Evolutionary conservation across 2,113 vertebrate genomes (phyloP), one percentile per base, ranked within the genome.

Genomic region (Scytalopus superciliaris): DNA sequence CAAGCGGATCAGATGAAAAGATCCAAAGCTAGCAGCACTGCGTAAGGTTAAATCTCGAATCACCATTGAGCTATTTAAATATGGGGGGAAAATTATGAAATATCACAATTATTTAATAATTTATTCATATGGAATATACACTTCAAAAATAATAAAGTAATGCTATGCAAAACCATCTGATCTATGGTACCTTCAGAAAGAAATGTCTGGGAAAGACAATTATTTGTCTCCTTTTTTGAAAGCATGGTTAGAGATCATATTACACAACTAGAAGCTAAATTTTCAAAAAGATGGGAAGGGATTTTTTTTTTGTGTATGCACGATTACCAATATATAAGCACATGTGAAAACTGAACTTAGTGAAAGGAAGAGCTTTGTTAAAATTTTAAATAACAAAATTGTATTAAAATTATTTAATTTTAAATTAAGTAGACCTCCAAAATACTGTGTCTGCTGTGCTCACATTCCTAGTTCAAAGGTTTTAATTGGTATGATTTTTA

Each of bases 21-120:
- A 98, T 89, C 98, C 98, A 97, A 98, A 98, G 97, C 98, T 98
- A 95, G 98, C 98, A 97, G 98, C 98, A 90, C 98, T 98, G 94
- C 98, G 98, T 7, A 98, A 97, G 95, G 98, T 98, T 98, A 98
- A 94, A 70, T 72, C 69, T 55, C 69, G 69, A 72, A 72, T 72
- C 69, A 72, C 69, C 69, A 73, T 73, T 55, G 69, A 73, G 69
- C 69, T 73, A 75, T 75, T 75, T 94, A 98, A 95, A 96, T 90
- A 97, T 85, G 45, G 50, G 77, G 91, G 91, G 83, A 92, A 70
- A 96, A 28, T 31, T 27, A 97, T 82, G 87, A 74, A 94, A 66
- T 60, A 70, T 84, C 23, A 91, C 70, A 91, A 59, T 81, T 89
- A 42, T 91, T 81, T 73, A 72, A 67, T 47, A 76, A 63, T 73